These are phyloP conservation scores for Liodrosophila aerea DNA, from an alignment of 2,888 invertebrate species.

Conservation along the genomic window DNA sequence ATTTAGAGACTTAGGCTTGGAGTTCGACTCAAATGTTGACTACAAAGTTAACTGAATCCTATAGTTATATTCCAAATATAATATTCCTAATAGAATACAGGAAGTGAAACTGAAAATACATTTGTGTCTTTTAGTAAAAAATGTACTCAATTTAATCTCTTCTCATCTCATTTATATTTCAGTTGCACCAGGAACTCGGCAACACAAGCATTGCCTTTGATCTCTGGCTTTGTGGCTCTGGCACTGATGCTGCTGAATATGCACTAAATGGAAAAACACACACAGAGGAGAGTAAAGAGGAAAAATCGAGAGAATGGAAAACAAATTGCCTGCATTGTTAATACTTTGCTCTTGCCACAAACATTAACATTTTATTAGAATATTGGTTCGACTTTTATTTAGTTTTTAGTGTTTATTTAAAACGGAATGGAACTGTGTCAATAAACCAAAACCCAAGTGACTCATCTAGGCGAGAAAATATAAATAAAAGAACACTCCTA, in stretches of 20 bases:
- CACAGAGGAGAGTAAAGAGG: not conserved
- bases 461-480: slow-evolving; percentile 31
- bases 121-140: too few relatives aligned
- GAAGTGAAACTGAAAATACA: too few relatives aligned
- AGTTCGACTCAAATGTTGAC: too few relatives aligned
- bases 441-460: slow-evolving; percentile 24
- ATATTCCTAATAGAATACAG: too few relatives aligned
- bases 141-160: not conserved
- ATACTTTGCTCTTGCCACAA: slow-evolving; percentile 15
- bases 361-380: slow-evolving; percentile 9
- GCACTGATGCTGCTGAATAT: slow-evolving; percentile 54
- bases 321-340: slow-evolving; percentile 27
- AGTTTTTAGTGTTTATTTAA: slow-evolving; percentile 66
- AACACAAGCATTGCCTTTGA: slow-evolving; percentile 48
- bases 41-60: too few relatives aligned
- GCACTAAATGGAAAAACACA: slow-evolving; percentile 24
- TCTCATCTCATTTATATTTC: slow-evolving; percentile 4
- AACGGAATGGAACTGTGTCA: slow-evolving; percentile 31
- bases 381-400: slow-evolving; percentile 59
- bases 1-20: too few relatives aligned
- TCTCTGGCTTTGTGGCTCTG: slow-evolving; percentile 54
- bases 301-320: not conserved
- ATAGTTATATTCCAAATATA: too few relatives aligned
- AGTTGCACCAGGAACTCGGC: slow-evolving; percentile 58
- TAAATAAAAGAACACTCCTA: slow-evolving; percentile 14